Percentiles rank a stretch among this genome's conserved stretches.
phyloP scores from a whole-genome alignment of 2,797 vertebrate genomes.

The Erpetoichthys calabaricus region DNA sequence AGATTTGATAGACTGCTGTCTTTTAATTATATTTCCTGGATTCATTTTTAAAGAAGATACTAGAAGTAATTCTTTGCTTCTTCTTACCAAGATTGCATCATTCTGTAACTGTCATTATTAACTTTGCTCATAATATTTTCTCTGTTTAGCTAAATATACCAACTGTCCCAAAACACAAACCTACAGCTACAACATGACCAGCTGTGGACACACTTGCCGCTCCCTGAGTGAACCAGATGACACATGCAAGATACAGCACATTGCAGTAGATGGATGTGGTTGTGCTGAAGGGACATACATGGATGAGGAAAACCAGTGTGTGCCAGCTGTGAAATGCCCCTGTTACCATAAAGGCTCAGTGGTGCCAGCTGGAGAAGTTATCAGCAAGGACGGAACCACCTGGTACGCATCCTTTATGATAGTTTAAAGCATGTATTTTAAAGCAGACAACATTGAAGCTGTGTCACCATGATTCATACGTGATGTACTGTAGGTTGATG shows the following conservation, averaged over 20 bases:
- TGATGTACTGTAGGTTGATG: no score
- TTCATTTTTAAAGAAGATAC: no score
- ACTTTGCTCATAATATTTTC: neutral
- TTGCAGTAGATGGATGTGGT: constrained; percentile 10
- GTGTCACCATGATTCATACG: no score
- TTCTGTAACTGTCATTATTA: no score
- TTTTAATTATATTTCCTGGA: no score
- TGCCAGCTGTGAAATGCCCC: constrained; percentile 2
- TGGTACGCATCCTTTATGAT: constrained; percentile 4
- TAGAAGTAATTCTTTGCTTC: no score
- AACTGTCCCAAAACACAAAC: constrained; percentile 3
- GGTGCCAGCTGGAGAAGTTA: constrained; percentile 4
- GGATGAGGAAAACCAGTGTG: constrained; percentile 4
- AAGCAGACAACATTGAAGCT: no score
- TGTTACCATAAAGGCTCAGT: constrained; percentile 3
- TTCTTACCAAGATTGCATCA: no score
- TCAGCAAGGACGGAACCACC: constrained; percentile 4
- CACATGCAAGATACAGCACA: constrained; percentile 1
- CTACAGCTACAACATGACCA: constrained; percentile 8
- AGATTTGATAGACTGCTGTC: no score
- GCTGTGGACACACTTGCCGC: constrained; percentile 7
- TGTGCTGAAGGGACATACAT: constrained; percentile 8
- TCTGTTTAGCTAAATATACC: constrained; percentile 4
- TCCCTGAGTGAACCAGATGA: constrained; percentile 1
- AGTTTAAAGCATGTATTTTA: no score